Percentiles rank a stretch among this genome's conserved stretches.
These are phyloP conservation scores for Brachionus plicatilis DNA, from an alignment of 1,140 invertebrate species.

Conservation along the genomic window DNA sequence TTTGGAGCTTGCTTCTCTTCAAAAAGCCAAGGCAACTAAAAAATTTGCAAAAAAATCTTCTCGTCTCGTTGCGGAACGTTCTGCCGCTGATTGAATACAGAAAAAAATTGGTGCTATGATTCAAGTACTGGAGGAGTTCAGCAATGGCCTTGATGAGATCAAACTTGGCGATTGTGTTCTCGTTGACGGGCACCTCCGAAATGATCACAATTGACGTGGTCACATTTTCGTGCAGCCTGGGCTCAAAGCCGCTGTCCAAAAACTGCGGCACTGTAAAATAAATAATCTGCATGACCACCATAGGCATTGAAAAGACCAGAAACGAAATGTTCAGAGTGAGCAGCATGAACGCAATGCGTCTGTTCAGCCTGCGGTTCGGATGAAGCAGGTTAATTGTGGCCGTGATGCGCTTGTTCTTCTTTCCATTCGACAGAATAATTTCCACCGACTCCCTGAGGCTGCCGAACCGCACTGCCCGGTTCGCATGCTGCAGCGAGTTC, in stretches of 20 bases:
- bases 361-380: background rate
- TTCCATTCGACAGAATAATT: background rate
- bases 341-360: background rate
- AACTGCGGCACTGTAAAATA: background rate
- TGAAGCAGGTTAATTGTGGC: background rate
- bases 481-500: background rate
- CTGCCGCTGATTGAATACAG: background rate
- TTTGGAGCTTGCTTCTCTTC: background rate
- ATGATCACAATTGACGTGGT: background rate
- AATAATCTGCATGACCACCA: conserved; percentile 29
- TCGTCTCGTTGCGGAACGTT: conserved; percentile 2
- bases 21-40: background rate
- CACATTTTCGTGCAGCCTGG: background rate
- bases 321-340: conserved; percentile 7
- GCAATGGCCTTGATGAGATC: conserved; percentile 30
- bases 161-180: background rate
- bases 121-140: conserved; percentile 38
- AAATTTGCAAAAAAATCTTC: background rate
- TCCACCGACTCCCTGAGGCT: background rate
- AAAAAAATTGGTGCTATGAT: conserved; percentile 1
- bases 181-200: background rate
- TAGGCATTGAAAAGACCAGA: conserved; percentile 18
- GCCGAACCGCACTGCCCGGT: background rate
- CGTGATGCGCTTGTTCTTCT: background rate
- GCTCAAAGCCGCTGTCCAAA: background rate